Base-by-base conservation (phyloP, 2,113 vertebrate genomes). In the Triplophysa rosa region DNA sequence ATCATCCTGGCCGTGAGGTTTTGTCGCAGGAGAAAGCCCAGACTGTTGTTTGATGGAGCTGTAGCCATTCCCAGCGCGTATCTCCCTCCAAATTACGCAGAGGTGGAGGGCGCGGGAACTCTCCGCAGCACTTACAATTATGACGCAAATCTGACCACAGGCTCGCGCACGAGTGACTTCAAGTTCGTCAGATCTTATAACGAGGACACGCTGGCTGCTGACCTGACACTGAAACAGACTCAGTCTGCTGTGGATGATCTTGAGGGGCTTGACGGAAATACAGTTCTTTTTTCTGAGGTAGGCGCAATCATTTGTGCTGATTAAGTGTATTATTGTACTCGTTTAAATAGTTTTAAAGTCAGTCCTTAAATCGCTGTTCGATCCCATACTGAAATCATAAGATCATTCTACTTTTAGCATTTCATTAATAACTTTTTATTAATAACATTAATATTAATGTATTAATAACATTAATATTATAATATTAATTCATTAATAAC, bases 101-200 rank as follows among this genome's bases (percentile, higher is more conserved):
- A 58, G 19, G 54, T 58, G n/a, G 54, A 58, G 8, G 54, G 54
- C 54, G 54, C n/a, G 19, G 54, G 54, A 58, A 58, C 54, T 58
- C 54, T 58, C 54, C 54, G 54, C n/a, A 58, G 54, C 54, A 10
- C 54, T 58, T 58, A 58, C n/a, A 58, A 58, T 58, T 58, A 58
- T 58, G 54, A 58, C 54, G 54, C 54, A 21, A 21, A 58, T 9
- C 19, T 58, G 54, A 58, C 54, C 54, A 58, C 54, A n/a, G 54
- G 54, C 54, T 58, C 54, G 19, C 54, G 54, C 54, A 58, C 54
- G 19, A 58, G 54, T 58, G 54, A 58, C 19, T 58, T 58, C 54
- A 58, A 58, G 54, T 58, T 58, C 19, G 2, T 58, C n/a, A 58
- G 54, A 58, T 58, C 54, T 21, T 58, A 58, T 58, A 58, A 58